phyloP scores from a whole-genome alignment of 2,888 invertebrate genomes.

The Allolobophora icterica region DNA sequence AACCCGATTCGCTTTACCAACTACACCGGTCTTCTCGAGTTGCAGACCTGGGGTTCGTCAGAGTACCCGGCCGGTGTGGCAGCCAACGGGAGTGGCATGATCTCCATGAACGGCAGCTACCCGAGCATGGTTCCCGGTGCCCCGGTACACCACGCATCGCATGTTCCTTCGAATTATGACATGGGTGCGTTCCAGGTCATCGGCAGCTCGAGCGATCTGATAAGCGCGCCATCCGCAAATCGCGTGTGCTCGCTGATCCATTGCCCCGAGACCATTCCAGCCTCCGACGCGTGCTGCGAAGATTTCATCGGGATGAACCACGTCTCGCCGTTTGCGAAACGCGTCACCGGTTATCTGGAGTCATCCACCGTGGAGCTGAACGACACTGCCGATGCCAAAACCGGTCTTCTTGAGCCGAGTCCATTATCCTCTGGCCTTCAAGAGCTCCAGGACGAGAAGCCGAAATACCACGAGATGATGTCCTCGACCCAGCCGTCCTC shows the following conservation, averaged over 20 bases:
- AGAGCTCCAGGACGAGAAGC: background rate
- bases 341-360: background rate
- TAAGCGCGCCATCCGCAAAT: background rate
- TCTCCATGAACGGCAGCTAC: constrained; percentile 7
- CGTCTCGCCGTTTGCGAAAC: background rate
- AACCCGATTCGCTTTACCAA: constrained; percentile 50
- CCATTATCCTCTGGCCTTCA: no score
- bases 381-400: background rate
- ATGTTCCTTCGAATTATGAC: background rate
- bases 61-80: background rate
- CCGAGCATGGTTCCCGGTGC: background rate
- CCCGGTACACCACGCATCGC: background rate
- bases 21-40: constrained; percentile 61
- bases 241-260: background rate
- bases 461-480: constrained; percentile 38
- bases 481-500: constrained; percentile 27
- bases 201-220: background rate
- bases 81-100: background rate
- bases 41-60: constrained; percentile 57
- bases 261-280: background rate
- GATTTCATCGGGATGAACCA: background rate
- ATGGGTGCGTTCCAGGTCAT: background rate
- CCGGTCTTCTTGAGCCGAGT: background rate
- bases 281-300: background rate
- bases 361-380: background rate